Percentiles rank a stretch among this genome's conserved stretches.
These are phyloP conservation scores for Ptychoptera albimana DNA, from an alignment of 2,888 invertebrate species.

Conservation along the genomic window DNA sequence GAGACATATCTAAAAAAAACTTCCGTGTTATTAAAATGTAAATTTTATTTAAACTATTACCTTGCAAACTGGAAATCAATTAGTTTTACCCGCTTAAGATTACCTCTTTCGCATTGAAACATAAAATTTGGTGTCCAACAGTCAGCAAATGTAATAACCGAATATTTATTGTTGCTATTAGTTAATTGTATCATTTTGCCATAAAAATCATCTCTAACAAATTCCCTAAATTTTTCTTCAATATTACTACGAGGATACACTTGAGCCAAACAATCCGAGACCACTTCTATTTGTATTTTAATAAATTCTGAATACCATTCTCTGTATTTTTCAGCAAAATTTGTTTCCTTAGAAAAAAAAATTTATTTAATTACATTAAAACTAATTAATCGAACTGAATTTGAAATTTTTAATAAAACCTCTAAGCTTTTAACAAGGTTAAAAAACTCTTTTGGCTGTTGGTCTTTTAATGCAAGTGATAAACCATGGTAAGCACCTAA, in stretches of 20 bases:
- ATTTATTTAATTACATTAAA: no score
- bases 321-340: slow-evolving; percentile 29
- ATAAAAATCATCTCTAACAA: slow-evolving; percentile 36
- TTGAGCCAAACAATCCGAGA: slow-evolving; percentile 44
- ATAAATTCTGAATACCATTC: slow-evolving; percentile 42
- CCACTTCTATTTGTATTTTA: slow-evolving; percentile 33
- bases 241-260: slow-evolving; percentile 44
- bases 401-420: no score
- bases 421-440: slow-evolving; percentile 26
- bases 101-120: slow-evolving; percentile 26
- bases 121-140: slow-evolving; percentile 64
- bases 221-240: slow-evolving; percentile 36
- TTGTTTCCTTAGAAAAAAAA: no score
- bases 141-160: slow-evolving; percentile 54
- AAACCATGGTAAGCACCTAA: slow-evolving; percentile 43
- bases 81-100: slow-evolving; percentile 28
- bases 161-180: slow-evolving; percentile 24
- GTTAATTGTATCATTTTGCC: slow-evolving; percentile 32
- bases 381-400: no score
- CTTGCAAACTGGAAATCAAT: slow-evolving; percentile 53
- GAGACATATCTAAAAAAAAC: slow-evolving; percentile 27
- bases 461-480: slow-evolving; percentile 40
- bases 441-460: slow-evolving; percentile 34
- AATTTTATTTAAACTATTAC: no score
- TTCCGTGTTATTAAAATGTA: no score